Conservation (phyloP, 2,113 vertebrate genomes). For the Spermophilus dauricus region DNA sequence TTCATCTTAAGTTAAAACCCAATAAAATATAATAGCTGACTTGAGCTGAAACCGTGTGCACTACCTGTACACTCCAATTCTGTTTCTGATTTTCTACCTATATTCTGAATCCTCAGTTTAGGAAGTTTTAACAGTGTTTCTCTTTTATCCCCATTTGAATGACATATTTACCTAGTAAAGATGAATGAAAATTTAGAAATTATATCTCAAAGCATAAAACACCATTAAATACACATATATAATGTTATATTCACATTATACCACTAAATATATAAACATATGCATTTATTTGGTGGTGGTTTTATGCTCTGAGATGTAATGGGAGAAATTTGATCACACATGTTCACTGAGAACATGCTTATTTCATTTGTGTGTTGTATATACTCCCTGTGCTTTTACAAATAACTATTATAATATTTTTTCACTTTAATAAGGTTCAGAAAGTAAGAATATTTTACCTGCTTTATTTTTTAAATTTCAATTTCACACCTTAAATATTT, state of each 20-base stretch:
- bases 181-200: slow-evolving; percentile 1
- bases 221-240: background rate
- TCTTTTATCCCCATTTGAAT: background rate
- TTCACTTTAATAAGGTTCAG: background rate
- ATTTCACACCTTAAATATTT: background rate
- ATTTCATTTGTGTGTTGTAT: slow-evolving; percentile 37
- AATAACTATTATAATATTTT: background rate
- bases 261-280: background rate
- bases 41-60: slow-evolving; percentile 80
- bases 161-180: slow-evolving; percentile 34
- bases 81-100: slow-evolving; percentile 79
- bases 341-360: background rate
- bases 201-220: background rate
- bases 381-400: background rate
- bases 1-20: slow-evolving; percentile 84
- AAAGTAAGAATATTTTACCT: background rate
- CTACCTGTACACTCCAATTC: slow-evolving; percentile 82
- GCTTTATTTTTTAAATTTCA: slow-evolving; percentile 7
- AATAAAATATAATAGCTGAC: slow-evolving; percentile 84
- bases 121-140: slow-evolving; percentile 36
- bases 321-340: background rate
- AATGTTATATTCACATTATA: no score
- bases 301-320: background rate
- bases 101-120: slow-evolving; percentile 79
- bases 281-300: background rate